Evolutionary conservation across 2,113 vertebrate species (phyloP).

Genomic region (Sterrhoptilus dennistouni): DNA sequence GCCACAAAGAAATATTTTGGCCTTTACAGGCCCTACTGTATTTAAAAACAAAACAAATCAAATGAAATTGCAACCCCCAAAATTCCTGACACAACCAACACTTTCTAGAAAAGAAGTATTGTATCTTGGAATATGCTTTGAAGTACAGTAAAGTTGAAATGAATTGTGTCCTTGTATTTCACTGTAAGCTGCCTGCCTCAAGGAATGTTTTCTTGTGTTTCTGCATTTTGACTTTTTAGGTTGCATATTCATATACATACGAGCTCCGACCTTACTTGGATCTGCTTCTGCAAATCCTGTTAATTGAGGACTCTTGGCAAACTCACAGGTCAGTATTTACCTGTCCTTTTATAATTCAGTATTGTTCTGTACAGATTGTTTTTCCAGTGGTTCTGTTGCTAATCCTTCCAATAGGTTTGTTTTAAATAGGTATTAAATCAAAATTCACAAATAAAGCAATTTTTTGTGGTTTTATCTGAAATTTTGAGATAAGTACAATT

Average conservation of each 20-base stretch:
- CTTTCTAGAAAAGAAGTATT: neutral
- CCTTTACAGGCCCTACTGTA: neutral
- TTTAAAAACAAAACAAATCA: neutral
- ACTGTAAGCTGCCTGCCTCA: neutral
- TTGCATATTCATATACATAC: slow-evolving; percentile 98
- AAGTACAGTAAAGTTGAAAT: neutral
- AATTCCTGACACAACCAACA: neutral
- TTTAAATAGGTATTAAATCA: neutral
- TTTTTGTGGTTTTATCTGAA: neutral
- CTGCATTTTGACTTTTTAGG: slow-evolving; percentile 66
- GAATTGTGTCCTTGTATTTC: neutral
- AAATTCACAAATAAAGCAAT: neutral
- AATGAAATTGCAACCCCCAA: rapidly evolving
- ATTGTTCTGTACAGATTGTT: neutral
- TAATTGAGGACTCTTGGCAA: slow-evolving; percentile 99
- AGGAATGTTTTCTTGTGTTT: neutral
- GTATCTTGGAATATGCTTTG: neutral
- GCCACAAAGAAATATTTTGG: neutral
- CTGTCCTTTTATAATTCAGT: neutral
- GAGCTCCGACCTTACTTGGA: slow-evolving; percentile 98
- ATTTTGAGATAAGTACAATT: neutral
- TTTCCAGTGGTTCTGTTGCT: neutral
- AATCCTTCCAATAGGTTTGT: neutral
- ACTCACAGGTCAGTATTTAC: slow-evolving; percentile 88
- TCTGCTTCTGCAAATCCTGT: slow-evolving; percentile 94